These are phyloP conservation scores for Pseudoatta argentina DNA, from an alignment of 1,140 invertebrate species.

Conservation along the genomic window DNA sequence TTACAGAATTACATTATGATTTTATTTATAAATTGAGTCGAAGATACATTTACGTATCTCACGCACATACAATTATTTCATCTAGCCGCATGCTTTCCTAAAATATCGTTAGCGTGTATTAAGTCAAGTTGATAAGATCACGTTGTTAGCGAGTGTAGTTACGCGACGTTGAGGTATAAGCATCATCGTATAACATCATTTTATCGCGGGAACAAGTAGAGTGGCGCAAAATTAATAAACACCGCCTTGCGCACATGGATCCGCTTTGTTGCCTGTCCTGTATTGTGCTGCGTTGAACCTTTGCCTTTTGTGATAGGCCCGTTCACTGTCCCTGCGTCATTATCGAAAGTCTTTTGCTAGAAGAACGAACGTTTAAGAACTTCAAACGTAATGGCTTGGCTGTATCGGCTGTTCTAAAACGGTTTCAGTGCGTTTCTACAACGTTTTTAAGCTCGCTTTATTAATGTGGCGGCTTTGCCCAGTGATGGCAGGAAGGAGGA, in stretches of 20 bases:
- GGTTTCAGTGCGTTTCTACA: constrained; percentile 22
- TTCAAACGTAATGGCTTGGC: constrained; percentile 43
- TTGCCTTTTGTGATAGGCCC: constrained; percentile 31
- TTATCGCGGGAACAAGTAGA: constrained; percentile 43
- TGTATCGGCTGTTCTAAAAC: constrained; percentile 22
- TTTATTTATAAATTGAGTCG: background rate
- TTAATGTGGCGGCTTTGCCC: constrained; percentile 35
- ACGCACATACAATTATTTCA: background rate
- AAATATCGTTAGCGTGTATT: constrained; percentile 47
- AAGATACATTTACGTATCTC: too few relatives aligned
- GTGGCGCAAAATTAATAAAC: constrained; percentile 62
- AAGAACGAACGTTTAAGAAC: constrained; percentile 28
- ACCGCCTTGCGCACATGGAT: constrained; percentile 26
- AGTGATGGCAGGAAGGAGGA: background rate
- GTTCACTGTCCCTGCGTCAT: constrained; percentile 39
- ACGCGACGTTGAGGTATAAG: constrained; percentile 37
- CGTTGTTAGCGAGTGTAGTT: constrained; percentile 32
- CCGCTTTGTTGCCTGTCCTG: constrained; percentile 43
- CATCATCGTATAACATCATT: constrained; percentile 57
- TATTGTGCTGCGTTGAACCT: constrained; percentile 45
- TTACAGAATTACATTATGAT: background rate
- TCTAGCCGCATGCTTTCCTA: background rate
- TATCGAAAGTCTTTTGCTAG: constrained; percentile 54
- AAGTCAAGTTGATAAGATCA: constrained; percentile 44
- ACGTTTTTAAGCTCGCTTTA: constrained; percentile 37